Base-by-base conservation (phyloP, 2,888 invertebrate species). In the Emmelina monodactyla region DNA sequence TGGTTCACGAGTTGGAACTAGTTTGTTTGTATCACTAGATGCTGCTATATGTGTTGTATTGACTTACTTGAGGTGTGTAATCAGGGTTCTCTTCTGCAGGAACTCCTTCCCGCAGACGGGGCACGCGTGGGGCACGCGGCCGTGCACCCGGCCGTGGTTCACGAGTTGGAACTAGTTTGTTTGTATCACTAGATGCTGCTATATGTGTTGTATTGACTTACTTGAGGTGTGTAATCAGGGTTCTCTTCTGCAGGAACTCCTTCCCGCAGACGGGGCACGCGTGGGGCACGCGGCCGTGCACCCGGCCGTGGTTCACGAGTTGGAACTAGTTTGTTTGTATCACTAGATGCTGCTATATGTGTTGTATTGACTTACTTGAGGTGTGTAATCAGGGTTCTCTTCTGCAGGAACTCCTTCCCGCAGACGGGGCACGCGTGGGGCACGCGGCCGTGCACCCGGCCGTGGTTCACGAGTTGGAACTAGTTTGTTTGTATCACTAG, bases 1-100 rank as follows among this genome's bases (percentile, higher is more conserved):
- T 92, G 92, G 69, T 91, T 91, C 31, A 92, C 91, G 47, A 92
- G 79, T 64, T 92, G 91, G 73, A 92, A 92, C 82, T 92, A 92
- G 43, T 91, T 83, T 38, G 91, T 85, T 76, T 94, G 94, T 81
- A 93, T 94, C 50, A 93, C 91, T 47, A 84, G 58, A 50, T 94
- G 84, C 60, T 78, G 78, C 79, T 79, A 57, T 0, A 11, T 16
- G 34, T 3, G 32, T 32, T 11, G 16, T 28, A 16, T 6, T 7
- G 68, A 92, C 92, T 64, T 89, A 91, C 81, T 92, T 92, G 68
- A 88, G 87, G 72, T 92, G 92, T 37, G 92, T 92, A 16, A 91
- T 91, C 33, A 92, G 76, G 53, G 92, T 92, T 33, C 92, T 83
- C 68, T 91, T 91, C 31, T 92, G 68, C 0, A 92, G 91, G 66